These are phyloP conservation scores for Achatina immaculata DNA, from an alignment of 1,140 invertebrate species.

Conservation along the genomic window DNA sequence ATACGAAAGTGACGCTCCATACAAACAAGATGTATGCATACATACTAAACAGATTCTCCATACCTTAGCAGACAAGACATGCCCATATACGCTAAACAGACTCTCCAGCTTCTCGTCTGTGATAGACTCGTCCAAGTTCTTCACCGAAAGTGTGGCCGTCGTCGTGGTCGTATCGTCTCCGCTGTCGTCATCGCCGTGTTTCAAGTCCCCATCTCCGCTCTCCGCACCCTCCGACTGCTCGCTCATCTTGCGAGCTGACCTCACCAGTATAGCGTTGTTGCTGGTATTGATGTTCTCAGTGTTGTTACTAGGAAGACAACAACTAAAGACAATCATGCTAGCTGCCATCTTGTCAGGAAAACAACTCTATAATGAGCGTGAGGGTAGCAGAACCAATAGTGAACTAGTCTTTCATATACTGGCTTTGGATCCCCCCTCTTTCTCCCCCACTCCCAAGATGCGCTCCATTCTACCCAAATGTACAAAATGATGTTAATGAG, in stretches of 20 bases:
- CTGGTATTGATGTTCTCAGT: conserved; percentile 38
- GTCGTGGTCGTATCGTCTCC: conserved; percentile 21
- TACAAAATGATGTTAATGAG: too few species aligned
- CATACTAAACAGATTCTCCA: not conserved
- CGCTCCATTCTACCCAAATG: too few species aligned
- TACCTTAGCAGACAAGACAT: conserved; percentile 32
- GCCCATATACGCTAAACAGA: conserved; percentile 31
- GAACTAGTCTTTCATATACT: too few species aligned
- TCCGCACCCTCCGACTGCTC: conserved; percentile 16
- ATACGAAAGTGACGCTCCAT: not conserved
- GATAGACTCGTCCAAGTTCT: conserved; percentile 36
- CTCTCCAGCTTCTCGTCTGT: conserved; percentile 33
- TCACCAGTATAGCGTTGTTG: conserved; percentile 34
- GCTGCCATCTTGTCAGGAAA: too few species aligned
- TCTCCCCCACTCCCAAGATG: too few species aligned
- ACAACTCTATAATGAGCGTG: too few species aligned
- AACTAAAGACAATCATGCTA: too few species aligned
- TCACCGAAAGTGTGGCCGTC: conserved; percentile 34
- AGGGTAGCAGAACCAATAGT: too few species aligned
- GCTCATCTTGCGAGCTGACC: not conserved
- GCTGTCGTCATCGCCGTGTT: conserved; percentile 7
- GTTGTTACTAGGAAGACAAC: conserved; percentile 38
- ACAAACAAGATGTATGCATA: not conserved
- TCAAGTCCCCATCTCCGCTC: not conserved
- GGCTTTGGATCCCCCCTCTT: too few species aligned